Base-by-base conservation (phyloP, 2,113 vertebrate species). In the Lasiurus borealis region DNA sequence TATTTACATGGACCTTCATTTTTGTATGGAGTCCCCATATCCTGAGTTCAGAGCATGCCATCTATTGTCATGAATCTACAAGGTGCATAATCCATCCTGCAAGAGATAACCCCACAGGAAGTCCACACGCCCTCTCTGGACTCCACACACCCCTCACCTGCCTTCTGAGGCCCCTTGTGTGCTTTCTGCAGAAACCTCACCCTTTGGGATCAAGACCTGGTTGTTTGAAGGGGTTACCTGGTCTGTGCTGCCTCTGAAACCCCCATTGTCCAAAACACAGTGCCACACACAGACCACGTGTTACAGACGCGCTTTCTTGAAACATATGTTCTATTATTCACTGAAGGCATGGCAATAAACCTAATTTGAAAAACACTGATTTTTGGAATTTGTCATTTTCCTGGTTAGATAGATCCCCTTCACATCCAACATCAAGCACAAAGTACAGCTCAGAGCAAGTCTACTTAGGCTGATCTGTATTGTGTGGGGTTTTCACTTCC, bases 241-340 rank as follows among this genome's bases (percentile, higher is more conserved):
- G 8, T 15, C 29, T 77, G 29, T 5, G 34, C 19, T 57, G 50
- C n/a, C 12, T 8, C 19, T 8, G 50, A 80, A 18, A 52, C 6
- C 6, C 18, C 31, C 40, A 40, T 40, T 40, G 40, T 40, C 40
- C 40, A 25, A 25, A 36, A 15, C 16, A 36, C 23, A 44, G 21
- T 27, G 36, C 5, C 25, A 40, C 2, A 2, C 12, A 44, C 36
- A 7, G 5, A 44, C 6, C 1, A 2, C 6, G 11, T 44, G 12
- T 25, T 14, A 44, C 11, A 23, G 21, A 72, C 18, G 11, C 23
- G 44, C 18, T 31, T 2, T 16, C 25, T 29, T 48, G 44, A 31
- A 31, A 76, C 36, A 19, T 72, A 13, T 44, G 12, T 36, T 12
- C 12, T 31, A 12, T 31, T 66, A 5, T 66, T 66, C 11, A 1